Evolutionary conservation across 2,888 invertebrate species (phyloP).

Genomic region (Meteorus cinctellus): DNA sequence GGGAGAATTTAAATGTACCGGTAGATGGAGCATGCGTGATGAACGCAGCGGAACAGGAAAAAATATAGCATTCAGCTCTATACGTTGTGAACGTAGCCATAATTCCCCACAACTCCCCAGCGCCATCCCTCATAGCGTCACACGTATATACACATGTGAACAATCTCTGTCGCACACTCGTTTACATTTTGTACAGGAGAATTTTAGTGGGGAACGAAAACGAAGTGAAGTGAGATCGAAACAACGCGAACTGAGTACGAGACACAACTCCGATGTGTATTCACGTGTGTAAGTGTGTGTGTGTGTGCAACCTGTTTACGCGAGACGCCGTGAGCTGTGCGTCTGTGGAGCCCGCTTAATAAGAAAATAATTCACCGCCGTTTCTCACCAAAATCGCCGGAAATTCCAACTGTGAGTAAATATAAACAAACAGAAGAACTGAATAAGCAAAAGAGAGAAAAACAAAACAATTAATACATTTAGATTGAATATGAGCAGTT

Average conservation of each 20-base stretch:
- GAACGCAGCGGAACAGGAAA: not conserved
- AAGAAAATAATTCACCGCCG: slow-evolving; percentile 9
- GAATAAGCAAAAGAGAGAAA: not conserved
- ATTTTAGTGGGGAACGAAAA: not conserved
- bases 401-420: not conserved
- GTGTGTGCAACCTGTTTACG: slow-evolving; percentile 54
- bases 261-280: not conserved
- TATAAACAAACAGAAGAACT: not conserved
- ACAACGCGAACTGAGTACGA: not conserved
- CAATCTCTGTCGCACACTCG: not conserved
- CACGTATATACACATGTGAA: too few relatives aligned
- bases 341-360: slow-evolving; percentile 17
- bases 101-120: too few relatives aligned
- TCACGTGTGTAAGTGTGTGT: slow-evolving; percentile 3
- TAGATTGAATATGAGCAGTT: too few relatives aligned
- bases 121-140: too few relatives aligned
- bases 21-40: slow-evolving; percentile 1
- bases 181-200: not conserved
- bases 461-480: not conserved
- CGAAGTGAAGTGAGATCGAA: slow-evolving; percentile 7
- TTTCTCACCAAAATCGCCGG: not conserved
- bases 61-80: not conserved
- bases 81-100: not conserved
- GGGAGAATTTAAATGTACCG: not conserved
- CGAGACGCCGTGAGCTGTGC: slow-evolving; percentile 49